phyloP scores from a whole-genome alignment of 1,140 invertebrate species.

The Drosophila bocki region DNA sequence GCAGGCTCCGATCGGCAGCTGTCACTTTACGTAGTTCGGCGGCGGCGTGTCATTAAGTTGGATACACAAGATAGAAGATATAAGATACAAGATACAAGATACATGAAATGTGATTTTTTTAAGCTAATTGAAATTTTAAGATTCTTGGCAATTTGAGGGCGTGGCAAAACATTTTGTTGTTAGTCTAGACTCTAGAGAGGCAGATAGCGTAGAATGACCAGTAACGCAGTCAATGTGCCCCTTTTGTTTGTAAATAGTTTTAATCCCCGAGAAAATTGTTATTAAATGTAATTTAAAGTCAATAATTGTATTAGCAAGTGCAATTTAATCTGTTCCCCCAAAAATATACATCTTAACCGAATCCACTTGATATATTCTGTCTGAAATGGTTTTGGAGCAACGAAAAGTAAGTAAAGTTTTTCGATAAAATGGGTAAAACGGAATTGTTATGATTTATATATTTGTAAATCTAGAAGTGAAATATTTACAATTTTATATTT shows the following conservation, averaged over 20 bases:
- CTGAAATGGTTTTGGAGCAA: neutral
- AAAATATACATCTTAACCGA: constrained; percentile 52
- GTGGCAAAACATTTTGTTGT: constrained; percentile 49
- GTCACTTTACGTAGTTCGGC: constrained; percentile 44
- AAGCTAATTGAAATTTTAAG: constrained; percentile 79
- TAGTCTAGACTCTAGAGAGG: constrained; percentile 51
- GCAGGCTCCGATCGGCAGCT: constrained; percentile 43
- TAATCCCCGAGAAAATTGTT: constrained; percentile 72
- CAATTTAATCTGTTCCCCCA: constrained; percentile 51
- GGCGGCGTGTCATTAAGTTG: constrained; percentile 27
- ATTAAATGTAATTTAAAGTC: constrained; percentile 82
- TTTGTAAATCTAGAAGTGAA: too few species aligned
- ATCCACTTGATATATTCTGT: neutral
- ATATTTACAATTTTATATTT: too few species aligned
- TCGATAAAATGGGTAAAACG: too few species aligned
- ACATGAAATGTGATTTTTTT: constrained; percentile 79
- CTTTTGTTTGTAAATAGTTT: constrained; percentile 79
- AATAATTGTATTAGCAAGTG: constrained; percentile 84
- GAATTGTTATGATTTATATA: too few species aligned
- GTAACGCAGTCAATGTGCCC: constrained; percentile 53
- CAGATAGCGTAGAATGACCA: constrained; percentile 29
- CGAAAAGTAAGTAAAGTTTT: neutral
- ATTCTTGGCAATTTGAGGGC: constrained; percentile 45
- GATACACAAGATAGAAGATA: constrained; percentile 28
- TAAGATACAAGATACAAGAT: constrained; percentile 47